Base-by-base conservation (phyloP, 2,113 vertebrate genomes). In the Calypte anna region DNA sequence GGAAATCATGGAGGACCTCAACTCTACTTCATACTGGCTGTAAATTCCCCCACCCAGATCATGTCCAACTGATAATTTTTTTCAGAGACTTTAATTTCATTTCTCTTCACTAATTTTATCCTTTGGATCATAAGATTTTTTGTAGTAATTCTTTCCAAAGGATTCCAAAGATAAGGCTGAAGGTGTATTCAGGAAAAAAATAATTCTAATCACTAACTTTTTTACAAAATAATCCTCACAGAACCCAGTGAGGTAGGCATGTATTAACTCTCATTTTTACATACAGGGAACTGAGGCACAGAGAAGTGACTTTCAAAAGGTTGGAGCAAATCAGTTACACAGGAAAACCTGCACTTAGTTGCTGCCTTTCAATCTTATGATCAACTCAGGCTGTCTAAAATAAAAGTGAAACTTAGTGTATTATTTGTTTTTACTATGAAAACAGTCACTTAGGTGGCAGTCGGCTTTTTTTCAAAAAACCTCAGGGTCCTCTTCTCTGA, bases 81-180 rank as follows among this genome's bases (percentile, higher is more conserved):
- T 55, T 63, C 68, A 91, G 78, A 82, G 44, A 61, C 27, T 63
- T 84, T 75, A 17, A 20, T 22, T 64, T 81, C 44, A 48, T 48
- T 48, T 48, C 46, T 74, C 36, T 67, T 66, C 48, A 55, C 13
- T 78, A 22, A 46, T 61, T 82, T 66, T 51, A 54, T 70, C n/a
- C 28, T 18, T 48, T 1, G 9, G 48, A 63, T 59, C 13, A 1
- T 24, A 87, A 18, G 40, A 46, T 38, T 73, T 66, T 86, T 81
- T 62, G 20, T 23, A 87, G n/a, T 31, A 89, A 86, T 46, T 62
- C 51, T 85, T 89, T 91, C 43, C 36, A 87, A 89, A 95, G 44
- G 51, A 92, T 85, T 92, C 36, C 25, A 82, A 90, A 93, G 38
- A 22, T 91, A 97, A 95, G 82, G 79, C 91, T 88, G 59, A 82